Conservation (phyloP, 2,113 vertebrate species). For the Echinops telfairi region DNA sequence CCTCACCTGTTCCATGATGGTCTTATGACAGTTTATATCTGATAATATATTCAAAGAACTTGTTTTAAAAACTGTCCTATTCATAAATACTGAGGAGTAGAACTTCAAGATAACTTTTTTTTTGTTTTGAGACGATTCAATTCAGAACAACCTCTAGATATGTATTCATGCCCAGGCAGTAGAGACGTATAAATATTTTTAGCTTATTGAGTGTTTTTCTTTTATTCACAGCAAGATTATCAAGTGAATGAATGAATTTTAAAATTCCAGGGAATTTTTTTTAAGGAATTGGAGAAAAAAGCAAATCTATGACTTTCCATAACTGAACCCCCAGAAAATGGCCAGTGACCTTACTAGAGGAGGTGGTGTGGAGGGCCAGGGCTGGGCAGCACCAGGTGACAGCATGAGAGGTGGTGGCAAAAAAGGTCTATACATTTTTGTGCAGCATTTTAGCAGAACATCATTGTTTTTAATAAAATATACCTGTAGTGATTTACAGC, state of each 20-base stretch:
- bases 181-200: slow-evolving; percentile 32
- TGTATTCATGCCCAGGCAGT: not conserved
- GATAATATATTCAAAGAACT: not conserved
- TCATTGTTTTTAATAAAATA: no score
- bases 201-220: slow-evolving; percentile 8
- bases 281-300: not conserved
- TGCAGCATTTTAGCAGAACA: no score
- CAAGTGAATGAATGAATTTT: not conserved
- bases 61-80: not conserved
- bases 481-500: no score
- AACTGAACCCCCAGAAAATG: no score
- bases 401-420: no score
- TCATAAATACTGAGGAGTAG: not conserved
- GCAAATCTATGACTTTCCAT: not conserved
- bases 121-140: not conserved
- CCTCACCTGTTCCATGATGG: not conserved
- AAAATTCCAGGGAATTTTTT: not conserved
- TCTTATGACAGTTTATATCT: not conserved
- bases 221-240: not conserved
- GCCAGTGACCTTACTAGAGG: not conserved
- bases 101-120: not conserved
- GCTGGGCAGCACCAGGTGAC: no score
- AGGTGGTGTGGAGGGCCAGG: no score
- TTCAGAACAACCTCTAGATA: not conserved
- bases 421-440: no score